Percentiles rank a stretch among this genome's conserved stretches.
phyloP scores from a whole-genome alignment of 2,113 vertebrate species.

The Gambusia holbrooki region DNA sequence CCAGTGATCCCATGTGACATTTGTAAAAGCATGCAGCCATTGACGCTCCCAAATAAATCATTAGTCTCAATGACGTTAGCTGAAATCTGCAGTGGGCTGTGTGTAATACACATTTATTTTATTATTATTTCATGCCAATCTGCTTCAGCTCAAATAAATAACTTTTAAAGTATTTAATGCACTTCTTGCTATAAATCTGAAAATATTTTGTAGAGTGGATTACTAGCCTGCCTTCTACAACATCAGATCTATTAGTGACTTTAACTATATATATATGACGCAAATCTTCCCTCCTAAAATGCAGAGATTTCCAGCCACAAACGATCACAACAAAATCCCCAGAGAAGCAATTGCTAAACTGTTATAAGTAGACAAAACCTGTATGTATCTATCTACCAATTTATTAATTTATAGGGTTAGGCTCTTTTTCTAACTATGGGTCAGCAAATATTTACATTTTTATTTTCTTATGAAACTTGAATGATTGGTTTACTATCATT shows the following conservation, averaged over 20 bases:
- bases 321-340: not conserved
- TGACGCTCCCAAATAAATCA: not conserved
- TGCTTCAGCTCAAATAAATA: too few species aligned
- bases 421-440: not conserved
- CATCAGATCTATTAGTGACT: not conserved
- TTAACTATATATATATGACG: not conserved
- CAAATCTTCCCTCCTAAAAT: not conserved
- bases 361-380: not conserved
- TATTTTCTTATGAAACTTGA: not conserved
- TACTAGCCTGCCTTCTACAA: not conserved
- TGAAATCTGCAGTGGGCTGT: not conserved
- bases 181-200: too few species aligned
- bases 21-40: not conserved
- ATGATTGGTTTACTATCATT: not conserved
- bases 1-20: not conserved
- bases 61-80: not conserved
- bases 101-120: not conserved
- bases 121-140: too few species aligned
- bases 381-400: not conserved
- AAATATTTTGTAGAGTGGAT: not conserved
- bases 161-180: too few species aligned
- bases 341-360: not conserved
- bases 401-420: not conserved
- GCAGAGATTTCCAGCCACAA: not conserved
- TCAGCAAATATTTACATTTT: too few species aligned